A percentile compares a stretch with the other conserved stretches of the same genome.
Conservation (phyloP, 2,797 vertebrate genomes). For the Epinephelus coioides region DNA sequence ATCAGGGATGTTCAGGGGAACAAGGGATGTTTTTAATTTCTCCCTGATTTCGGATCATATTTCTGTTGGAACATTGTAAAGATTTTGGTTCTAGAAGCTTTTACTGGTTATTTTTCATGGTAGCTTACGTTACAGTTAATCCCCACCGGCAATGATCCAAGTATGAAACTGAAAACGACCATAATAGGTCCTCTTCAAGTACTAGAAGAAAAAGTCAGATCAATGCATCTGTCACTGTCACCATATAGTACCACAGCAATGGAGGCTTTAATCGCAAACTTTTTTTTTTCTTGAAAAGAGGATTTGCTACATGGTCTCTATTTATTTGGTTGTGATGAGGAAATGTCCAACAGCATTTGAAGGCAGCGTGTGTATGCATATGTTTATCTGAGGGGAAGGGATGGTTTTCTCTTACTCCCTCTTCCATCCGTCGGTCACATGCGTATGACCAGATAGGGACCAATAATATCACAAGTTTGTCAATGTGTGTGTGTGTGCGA, state of each 20-base stretch:
- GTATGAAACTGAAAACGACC: too few relatives aligned
- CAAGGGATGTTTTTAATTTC: too few relatives aligned
- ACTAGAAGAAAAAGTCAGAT: neutral
- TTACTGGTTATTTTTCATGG: too few relatives aligned
- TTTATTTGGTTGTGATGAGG: conserved; percentile 2
- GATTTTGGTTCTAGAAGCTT: too few relatives aligned
- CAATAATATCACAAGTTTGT: conserved; percentile 6
- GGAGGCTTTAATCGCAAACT: conserved; percentile 3
- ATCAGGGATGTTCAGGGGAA: too few relatives aligned
- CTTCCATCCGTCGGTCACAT: neutral
- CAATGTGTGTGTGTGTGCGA: neutral
- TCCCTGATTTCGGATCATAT: too few relatives aligned
- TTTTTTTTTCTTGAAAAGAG: conserved; percentile 35
- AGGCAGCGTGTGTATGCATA: conserved; percentile 23
- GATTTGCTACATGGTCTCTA: conserved; percentile 45
- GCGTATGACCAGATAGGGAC: neutral
- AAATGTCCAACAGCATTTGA: conserved; percentile 17
- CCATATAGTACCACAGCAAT: neutral
- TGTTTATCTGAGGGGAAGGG: neutral
- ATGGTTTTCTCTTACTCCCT: neutral
- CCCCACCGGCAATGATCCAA: too few relatives aligned
- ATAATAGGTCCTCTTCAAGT: too few relatives aligned
- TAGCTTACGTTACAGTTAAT: too few relatives aligned
- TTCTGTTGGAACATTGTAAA: too few relatives aligned
- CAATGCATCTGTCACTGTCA: neutral